Evolutionary conservation across 2,888 invertebrate species (phyloP).

Genomic region (Aphodius sticticus): DNA sequence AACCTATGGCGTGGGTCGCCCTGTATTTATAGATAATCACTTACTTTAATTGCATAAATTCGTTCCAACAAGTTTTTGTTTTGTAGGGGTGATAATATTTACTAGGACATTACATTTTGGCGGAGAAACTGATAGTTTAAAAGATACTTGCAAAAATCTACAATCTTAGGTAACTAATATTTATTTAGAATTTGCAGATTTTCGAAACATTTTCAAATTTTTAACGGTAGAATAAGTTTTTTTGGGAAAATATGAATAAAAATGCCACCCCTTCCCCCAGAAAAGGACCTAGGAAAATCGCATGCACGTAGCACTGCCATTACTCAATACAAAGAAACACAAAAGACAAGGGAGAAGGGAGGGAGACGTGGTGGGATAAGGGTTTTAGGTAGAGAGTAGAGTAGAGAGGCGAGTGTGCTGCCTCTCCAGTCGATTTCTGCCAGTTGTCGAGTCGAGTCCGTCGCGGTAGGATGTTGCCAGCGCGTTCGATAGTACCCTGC

Average conservation of each 20-base stretch:
- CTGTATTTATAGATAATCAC: no score
- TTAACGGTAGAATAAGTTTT: background rate
- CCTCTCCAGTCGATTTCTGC: background rate
- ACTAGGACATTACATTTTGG: no score
- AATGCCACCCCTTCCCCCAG: background rate
- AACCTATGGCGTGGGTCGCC: no score
- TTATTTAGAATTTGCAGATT: no score
- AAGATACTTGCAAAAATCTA: no score
- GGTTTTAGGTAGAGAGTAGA: background rate
- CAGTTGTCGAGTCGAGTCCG: background rate
- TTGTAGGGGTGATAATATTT: no score
- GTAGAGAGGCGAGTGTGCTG: background rate
- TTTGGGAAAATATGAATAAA: background rate
- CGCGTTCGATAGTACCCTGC: background rate
- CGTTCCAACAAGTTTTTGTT: no score
- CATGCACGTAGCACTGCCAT: background rate
- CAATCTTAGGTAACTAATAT: no score
- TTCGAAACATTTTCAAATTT: background rate
- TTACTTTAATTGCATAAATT: no score
- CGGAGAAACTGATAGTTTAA: no score
- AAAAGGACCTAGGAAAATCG: background rate
- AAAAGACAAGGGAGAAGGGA: background rate
- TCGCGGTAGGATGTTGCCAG: background rate
- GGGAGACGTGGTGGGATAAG: background rate
- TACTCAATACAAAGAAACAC: constrained; percentile 4